phyloP scores from a whole-genome alignment of 2,113 vertebrate genomes.

The Irena cyanogastra region DNA sequence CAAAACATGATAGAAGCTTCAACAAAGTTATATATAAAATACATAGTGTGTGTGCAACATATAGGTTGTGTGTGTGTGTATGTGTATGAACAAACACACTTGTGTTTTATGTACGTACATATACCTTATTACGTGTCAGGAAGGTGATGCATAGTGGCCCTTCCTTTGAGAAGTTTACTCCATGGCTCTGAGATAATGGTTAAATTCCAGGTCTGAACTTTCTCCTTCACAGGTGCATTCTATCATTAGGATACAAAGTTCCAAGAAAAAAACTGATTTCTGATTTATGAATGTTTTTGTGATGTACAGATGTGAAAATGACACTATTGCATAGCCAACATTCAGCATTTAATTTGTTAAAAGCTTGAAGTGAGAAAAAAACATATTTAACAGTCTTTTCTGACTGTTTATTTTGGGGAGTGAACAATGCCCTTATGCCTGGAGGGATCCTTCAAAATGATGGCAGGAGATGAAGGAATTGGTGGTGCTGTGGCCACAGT shows the following conservation, averaged over 20 bases:
- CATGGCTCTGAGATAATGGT: not conserved
- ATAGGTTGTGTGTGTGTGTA: not conserved
- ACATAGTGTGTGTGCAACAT: not conserved
- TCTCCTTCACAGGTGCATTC: not conserved
- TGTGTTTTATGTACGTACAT: not conserved
- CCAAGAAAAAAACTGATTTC: not conserved
- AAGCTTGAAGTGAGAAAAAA: not conserved
- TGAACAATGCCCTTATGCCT: not conserved
- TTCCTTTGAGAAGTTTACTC: not conserved
- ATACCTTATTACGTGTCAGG: not conserved
- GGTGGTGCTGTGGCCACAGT: not conserved
- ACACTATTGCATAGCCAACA: not conserved
- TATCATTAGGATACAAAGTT: not conserved
- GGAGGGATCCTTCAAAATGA: slow-evolving; percentile 12
- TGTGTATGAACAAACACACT: not conserved
- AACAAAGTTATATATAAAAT: not conserved
- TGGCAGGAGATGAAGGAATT: slow-evolving; percentile 1
- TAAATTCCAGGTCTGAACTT: not conserved
- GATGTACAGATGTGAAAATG: not conserved
- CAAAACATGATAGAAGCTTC: not conserved
- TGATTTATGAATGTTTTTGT: not conserved
- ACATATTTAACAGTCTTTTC: not conserved
- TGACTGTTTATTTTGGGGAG: not conserved
- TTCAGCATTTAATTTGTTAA: not conserved
- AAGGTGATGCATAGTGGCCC: not conserved